These are phyloP conservation scores for Romanogobio albipinnatus DNA, from an alignment of 2,113 vertebrate species.

Conservation along the genomic window DNA sequence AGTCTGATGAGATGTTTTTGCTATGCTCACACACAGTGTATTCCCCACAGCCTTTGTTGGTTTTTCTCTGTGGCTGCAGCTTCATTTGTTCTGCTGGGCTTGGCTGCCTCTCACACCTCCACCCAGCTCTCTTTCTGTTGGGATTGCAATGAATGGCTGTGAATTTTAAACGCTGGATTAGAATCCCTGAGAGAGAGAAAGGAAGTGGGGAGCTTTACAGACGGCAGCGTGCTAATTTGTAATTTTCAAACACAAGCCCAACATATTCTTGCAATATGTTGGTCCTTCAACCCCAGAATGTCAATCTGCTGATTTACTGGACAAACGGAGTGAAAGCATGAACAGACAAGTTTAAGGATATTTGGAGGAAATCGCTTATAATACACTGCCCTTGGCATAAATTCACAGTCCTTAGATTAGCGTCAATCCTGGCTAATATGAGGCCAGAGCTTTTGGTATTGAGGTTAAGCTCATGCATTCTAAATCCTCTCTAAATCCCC, in stretches of 20 bases:
- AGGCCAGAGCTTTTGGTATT: slow-evolving; percentile 10
- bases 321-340: not conserved
- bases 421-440: slow-evolving; percentile 1
- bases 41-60: slow-evolving; percentile 35
- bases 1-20: slow-evolving; percentile 24
- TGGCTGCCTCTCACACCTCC: slow-evolving; percentile 20
- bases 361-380: not conserved
- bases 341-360: not conserved
- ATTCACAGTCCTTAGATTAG: slow-evolving; percentile 15
- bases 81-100: slow-evolving; percentile 59
- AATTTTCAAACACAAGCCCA: slow-evolving; percentile 12
- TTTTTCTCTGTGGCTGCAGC: slow-evolving; percentile 62
- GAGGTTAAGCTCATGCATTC: slow-evolving; percentile 28
- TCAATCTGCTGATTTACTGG: not conserved
- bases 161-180: slow-evolving; percentile 79
- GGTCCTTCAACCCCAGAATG: slow-evolving; percentile 1
- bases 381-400: not conserved
- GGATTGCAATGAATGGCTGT: slow-evolving; percentile 72
- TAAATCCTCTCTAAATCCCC: slow-evolving; percentile 13
- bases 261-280: not conserved
- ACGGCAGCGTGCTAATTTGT: slow-evolving; percentile 20
- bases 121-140: slow-evolving; percentile 59
- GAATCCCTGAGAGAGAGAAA: slow-evolving; percentile 66
- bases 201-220: not conserved
- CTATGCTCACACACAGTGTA: slow-evolving; percentile 23